Conservation (phyloP, 2,113 vertebrate genomes). For the Ammodytes dubius region DNA sequence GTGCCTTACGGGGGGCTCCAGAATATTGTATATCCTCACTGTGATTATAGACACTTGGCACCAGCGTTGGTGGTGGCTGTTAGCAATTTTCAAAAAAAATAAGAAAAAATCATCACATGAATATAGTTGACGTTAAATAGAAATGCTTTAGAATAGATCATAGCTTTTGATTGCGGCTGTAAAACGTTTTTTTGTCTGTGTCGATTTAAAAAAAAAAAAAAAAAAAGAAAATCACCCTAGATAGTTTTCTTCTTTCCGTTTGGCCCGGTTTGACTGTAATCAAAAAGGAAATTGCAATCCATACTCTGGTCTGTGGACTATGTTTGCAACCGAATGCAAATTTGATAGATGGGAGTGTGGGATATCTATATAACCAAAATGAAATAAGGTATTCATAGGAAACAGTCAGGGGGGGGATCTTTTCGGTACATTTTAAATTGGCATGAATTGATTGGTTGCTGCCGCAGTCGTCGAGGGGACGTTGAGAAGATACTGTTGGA, state of each 20-base stretch:
- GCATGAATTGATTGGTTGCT: conserved; percentile 2
- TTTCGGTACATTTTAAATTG: conserved; percentile 2
- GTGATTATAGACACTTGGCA: conserved; percentile 72
- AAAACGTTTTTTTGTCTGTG: conserved; percentile 58
- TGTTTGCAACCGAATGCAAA: conserved; percentile 44
- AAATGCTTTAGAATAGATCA: background rate
- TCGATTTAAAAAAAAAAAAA: conserved; percentile 50
- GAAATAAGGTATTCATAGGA: conserved; percentile 17
- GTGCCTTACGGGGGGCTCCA: conserved; percentile 56
- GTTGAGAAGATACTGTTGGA: background rate
- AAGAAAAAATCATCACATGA: conserved; percentile 62
- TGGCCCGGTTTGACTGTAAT: conserved; percentile 28
- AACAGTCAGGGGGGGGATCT: background rate
- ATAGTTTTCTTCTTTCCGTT: conserved; percentile 34
- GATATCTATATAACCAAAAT: background rate
- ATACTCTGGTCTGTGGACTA: background rate
- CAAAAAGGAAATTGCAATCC: conserved; percentile 30
- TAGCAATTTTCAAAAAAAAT: conserved; percentile 45
- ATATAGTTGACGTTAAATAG: conserved; percentile 57
- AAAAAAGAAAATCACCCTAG: background rate
- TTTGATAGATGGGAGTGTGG: background rate
- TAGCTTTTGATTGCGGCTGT: conserved; percentile 52
- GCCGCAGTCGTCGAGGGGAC: background rate
- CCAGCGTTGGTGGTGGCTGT: conserved; percentile 36
- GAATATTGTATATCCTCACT: conserved; percentile 69